These are phyloP conservation scores for Petaurus breviceps DNA, from an alignment of 2,113 vertebrate species.

Conservation along the genomic window DNA sequence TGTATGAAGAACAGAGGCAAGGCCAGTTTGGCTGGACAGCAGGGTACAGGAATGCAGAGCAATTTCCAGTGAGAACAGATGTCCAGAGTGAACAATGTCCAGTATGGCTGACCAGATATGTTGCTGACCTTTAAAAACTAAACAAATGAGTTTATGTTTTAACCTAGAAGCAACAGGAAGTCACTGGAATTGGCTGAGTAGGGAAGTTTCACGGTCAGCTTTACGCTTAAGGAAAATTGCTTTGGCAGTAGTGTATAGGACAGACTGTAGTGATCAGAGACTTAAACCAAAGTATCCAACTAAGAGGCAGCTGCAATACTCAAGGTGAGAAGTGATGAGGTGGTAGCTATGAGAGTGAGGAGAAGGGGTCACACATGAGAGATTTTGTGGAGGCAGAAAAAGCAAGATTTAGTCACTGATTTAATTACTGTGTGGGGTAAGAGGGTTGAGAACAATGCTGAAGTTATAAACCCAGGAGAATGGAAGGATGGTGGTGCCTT, in stretches of 20 bases:
- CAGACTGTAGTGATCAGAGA: not conserved
- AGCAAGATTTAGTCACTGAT: not conserved
- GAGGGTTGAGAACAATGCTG: too few relatives aligned
- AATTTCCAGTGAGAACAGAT: too few relatives aligned
- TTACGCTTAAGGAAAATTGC: not conserved
- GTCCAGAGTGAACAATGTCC: too few relatives aligned
- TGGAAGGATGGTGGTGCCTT: too few relatives aligned
- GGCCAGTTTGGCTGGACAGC: not conserved
- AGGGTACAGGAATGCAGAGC: not conserved
- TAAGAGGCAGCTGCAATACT: not conserved
- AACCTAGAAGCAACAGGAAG: not conserved
- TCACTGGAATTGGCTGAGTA: not conserved
- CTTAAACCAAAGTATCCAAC: not conserved
- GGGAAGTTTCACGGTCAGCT: not conserved
- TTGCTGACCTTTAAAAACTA: not conserved
- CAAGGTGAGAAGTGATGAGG: not conserved
- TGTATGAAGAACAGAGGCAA: not conserved
- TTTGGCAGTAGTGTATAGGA: not conserved
- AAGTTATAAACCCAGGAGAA: too few relatives aligned
- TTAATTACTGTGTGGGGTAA: too few relatives aligned
- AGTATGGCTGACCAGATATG: too few relatives aligned
- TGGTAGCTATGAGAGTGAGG: not conserved
- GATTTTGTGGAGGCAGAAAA: not conserved
- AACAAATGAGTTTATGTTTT: not conserved
- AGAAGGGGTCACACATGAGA: not conserved